Base-by-base conservation (phyloP, 1,140 invertebrate genomes). In the Lepidostoma basale region DNA sequence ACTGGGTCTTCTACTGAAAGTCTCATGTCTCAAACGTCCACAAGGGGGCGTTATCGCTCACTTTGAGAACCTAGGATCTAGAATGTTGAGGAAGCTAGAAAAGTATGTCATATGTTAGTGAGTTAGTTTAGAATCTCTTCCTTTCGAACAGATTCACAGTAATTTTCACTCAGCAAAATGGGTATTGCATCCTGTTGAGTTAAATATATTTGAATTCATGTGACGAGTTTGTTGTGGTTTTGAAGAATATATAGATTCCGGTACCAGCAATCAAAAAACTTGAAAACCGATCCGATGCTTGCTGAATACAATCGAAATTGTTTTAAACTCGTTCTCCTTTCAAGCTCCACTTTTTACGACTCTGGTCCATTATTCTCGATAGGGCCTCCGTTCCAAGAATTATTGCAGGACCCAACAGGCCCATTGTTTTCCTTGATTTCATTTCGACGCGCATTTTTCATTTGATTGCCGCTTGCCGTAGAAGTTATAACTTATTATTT, bases 361-460 rank as follows among this genome's bases (percentile, higher is more conserved):
- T 47, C 44, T 22, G 6, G 20, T 22, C 44, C 44, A 47, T 47
- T 47, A 22, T 47, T 47, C 9, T 3, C 22, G 44, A 36, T 12
- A 36, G 33, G 33, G 12, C 16, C 18, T 10, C n/a, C 20, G 44
- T 47, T 47, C 44, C 44, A 47, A 18, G 44, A 47, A 47, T 47
- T 22, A 22, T 3, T 25, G n/a, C n/a, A n/a, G n/a, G n/a, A n/a
- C n/a, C 20, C n/a, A 22, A 9, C 23, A 22, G 44, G 44, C 23
- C 20, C 44, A 47, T 47, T 47, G 44, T 47, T 47, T 47, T 47
- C 44, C 22, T 47, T 10, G 22, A 47, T 47, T 25, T 47, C 12
- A 22, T 47, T 10, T 25, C 22, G 44, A 47, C 9, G 4, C n/a
- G 44, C 10, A 25, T 47, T 20, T 45, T 47, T 47, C 44, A 47